These are phyloP conservation scores for Chiloscyllium plagiosum DNA, from an alignment of 2,113 vertebrate genomes.

Conservation along the genomic window DNA sequence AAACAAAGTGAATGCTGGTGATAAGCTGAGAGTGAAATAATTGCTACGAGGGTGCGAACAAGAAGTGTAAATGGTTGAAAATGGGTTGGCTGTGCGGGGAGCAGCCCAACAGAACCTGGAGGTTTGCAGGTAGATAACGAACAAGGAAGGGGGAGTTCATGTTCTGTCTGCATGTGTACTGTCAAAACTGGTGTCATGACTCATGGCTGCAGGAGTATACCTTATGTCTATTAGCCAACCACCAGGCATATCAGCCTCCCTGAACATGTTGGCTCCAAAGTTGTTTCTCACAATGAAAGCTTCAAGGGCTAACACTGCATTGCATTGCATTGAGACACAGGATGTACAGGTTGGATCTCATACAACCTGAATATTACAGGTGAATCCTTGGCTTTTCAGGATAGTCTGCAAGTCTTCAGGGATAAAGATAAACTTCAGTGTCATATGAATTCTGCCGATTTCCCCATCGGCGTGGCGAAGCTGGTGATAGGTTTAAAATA, in stretches of 20 bases:
- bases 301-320: background rate
- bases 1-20: no score
- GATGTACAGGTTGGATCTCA: background rate
- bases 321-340: background rate
- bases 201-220: background rate
- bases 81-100: no score
- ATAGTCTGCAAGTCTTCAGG: background rate
- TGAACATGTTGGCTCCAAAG: background rate
- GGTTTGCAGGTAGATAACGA: no score
- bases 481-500: background rate
- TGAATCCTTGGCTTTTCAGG: background rate
- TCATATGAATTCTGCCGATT: no score
- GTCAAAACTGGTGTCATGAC: background rate
- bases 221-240: background rate
- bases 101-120: no score
- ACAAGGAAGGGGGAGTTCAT: no score
- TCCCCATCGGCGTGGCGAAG: background rate
- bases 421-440: background rate
- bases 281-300: background rate
- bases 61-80: no score
- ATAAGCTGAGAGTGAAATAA: no score
- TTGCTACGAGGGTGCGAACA: no score
- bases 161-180: background rate
- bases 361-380: background rate
- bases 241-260: background rate